Evolutionary conservation across 2,888 invertebrate genomes (phyloP).

Genomic region (Thelaira solivaga): DNA sequence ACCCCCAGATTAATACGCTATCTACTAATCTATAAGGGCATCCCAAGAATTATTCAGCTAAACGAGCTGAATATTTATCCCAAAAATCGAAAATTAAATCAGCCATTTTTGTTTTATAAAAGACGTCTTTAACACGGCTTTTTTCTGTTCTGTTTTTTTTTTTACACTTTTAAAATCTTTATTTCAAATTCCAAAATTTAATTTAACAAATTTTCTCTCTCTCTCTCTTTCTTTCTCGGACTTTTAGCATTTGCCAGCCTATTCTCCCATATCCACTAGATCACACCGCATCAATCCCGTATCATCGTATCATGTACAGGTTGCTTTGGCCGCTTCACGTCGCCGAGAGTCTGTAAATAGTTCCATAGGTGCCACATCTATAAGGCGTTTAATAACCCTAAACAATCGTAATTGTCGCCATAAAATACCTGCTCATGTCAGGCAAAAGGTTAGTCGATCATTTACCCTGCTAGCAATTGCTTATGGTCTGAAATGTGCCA

Average conservation of each 20-base stretch:
- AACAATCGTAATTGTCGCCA: slow-evolving; percentile 78
- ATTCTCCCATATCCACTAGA: slow-evolving; percentile 81
- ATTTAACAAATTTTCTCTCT: neutral
- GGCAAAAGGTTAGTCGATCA: slow-evolving; percentile 73
- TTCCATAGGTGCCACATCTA: slow-evolving; percentile 87
- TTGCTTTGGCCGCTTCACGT: slow-evolving; percentile 76
- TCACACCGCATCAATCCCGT: slow-evolving; percentile 78
- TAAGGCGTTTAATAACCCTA: slow-evolving; percentile 83
- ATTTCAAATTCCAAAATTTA: no score
- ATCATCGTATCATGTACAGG: slow-evolving; percentile 76
- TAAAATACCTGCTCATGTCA: slow-evolving; percentile 75
- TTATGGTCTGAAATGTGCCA: slow-evolving; percentile 73
- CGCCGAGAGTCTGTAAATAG: slow-evolving; percentile 84
- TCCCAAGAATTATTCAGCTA: no score
- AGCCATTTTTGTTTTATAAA: no score
- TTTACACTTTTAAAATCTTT: no score
- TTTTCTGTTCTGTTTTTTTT: no score
- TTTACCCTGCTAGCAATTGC: slow-evolving; percentile 74
- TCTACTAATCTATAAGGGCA: no score
- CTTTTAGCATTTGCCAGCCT: slow-evolving; percentile 78
- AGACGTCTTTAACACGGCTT: no score
- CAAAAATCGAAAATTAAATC: no score
- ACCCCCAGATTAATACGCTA: no score
- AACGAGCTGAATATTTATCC: no score
- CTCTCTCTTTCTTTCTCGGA: neutral